These are phyloP conservation scores for Stegodyphus dumicola DNA, from an alignment of 1,140 invertebrate genomes.

Conservation along the genomic window DNA sequence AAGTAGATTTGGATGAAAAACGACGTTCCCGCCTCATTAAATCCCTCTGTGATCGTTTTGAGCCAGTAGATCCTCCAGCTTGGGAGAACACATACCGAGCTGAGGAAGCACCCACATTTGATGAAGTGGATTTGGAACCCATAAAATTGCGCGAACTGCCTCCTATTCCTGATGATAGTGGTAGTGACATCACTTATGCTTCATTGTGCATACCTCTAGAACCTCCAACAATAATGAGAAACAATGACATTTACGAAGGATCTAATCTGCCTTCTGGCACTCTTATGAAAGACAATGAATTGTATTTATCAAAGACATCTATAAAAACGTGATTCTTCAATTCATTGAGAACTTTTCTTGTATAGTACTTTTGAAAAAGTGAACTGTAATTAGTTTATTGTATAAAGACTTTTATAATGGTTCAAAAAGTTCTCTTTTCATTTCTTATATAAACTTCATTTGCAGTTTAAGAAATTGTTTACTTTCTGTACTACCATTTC, in stretches of 20 bases:
- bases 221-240: conserved; percentile 1
- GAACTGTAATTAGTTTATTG: too few relatives aligned
- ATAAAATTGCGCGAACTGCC: conserved; percentile 49
- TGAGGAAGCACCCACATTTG: conserved; percentile 25
- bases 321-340: too few relatives aligned
- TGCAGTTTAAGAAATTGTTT: too few relatives aligned
- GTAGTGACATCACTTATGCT: conserved; percentile 23
- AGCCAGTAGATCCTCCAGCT: conserved; percentile 33
- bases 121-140: conserved; percentile 55
- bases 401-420: too few relatives aligned
- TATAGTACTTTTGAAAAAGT: too few relatives aligned
- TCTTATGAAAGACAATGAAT: conserved; percentile 46
- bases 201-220: conserved; percentile 32
- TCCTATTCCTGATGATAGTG: conserved; percentile 44
- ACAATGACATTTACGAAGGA: conserved; percentile 22
- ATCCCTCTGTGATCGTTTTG: conserved; percentile 28
- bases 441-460: too few relatives aligned
- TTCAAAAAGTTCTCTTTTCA: too few relatives aligned
- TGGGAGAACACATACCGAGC: conserved; percentile 22
- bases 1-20: conserved; percentile 48
- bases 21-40: conserved; percentile 24
- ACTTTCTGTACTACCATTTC: too few relatives aligned
- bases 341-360: too few relatives aligned
- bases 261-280: too few relatives aligned
- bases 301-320: neutral